Conservation (phyloP, 2,113 vertebrate genomes). For the Xenus cinereus region DNA sequence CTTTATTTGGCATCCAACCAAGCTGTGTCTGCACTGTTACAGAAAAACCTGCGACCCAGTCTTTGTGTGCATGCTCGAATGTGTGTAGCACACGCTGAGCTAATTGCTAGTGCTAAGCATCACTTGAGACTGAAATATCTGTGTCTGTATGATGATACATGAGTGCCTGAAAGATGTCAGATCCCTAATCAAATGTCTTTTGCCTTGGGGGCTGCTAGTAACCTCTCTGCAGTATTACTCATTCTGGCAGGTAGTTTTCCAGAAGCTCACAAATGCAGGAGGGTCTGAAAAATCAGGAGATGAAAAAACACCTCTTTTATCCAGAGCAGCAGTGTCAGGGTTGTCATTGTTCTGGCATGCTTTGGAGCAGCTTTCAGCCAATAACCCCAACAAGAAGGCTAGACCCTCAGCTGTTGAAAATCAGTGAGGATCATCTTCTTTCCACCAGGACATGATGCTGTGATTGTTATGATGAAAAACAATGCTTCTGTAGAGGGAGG, state of each 20-base stretch:
- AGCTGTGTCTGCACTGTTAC: background rate
- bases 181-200: conserved; percentile 17
- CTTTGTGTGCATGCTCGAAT: background rate
- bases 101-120: conserved; percentile 7
- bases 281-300: background rate
- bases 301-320: background rate
- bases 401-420: background rate
- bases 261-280: background rate
- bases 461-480: background rate
- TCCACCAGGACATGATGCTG: background rate
- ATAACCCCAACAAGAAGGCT: background rate
- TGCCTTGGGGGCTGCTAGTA: background rate
- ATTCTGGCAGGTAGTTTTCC: conserved; percentile 19
- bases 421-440: background rate
- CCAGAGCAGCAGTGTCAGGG: background rate
- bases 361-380: background rate
- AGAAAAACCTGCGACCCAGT: background rate
- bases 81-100: background rate
- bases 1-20: conserved; percentile 46
- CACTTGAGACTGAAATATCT: conserved; percentile 5
- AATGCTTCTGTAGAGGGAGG: background rate
- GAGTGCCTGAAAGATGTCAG: conserved; percentile 19
- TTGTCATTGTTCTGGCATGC: background rate
- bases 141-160: background rate
- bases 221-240: background rate